Evolutionary conservation across 2,888 invertebrate genomes (phyloP), one percentile per base, ranked within the genome.

Genomic region (Ophion obscuratus): DNA sequence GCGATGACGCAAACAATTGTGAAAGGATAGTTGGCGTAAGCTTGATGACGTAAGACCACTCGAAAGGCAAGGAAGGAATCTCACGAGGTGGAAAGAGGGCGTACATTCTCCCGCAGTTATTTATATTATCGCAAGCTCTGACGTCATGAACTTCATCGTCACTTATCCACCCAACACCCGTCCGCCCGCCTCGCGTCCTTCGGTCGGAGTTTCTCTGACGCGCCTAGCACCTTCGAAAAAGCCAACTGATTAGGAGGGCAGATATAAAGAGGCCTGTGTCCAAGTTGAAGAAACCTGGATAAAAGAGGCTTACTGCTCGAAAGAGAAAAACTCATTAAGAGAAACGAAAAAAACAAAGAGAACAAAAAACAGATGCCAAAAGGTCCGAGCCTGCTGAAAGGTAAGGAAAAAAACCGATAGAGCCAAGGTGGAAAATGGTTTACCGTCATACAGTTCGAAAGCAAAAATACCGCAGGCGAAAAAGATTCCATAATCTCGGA

Each of bases 41-140:
- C 66, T 61, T 24, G 74, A 27, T 64, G 75, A 76, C 59, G 75
- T 20, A 44, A 24, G 57, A 73, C 6, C 5, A 7, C 24, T 59
- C 20, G 53, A 40, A 31, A 77, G 24, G 44, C 53, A 20, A 64
- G 27, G 20, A 62, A 31, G 31, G 31, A 31, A 2, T 24, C 24
- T 5, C 40, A 40, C 40, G 40, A 9, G 40, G 40, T 40, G 9
- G 40, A 9, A 40, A 40, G 40, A 40, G 40, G 9, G 40, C 61
- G 40, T 11, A 44, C 73, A 9, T 36, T 66, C 31, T 67, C 73
- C n/a, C 59, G 24, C 14, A 17, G 40, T 61, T 80, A 84, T 84
- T 84, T 71, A 80, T 80, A 76, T 80, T 81, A 66, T 77, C 70
- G 83, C 70, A 79, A 76, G 71, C 71, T 71, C 44, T 57, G 47